A percentile compares a stretch with the other conserved stretches of the same genome.
phyloP scores from a whole-genome alignment of 1,140 invertebrate species.

The Colletes gigas region DNA sequence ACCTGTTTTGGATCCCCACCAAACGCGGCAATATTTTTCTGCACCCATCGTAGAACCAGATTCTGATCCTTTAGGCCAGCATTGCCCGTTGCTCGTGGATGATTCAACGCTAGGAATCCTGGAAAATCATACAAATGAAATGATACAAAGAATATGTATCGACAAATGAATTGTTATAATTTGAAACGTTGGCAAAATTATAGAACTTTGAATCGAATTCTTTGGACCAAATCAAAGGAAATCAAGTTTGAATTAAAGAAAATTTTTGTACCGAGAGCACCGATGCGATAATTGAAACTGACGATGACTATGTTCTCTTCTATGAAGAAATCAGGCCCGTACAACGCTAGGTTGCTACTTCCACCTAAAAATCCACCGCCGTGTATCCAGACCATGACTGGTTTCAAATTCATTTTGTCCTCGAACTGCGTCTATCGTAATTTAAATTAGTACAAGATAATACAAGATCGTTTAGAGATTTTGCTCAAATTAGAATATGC shows the following conservation, averaged over 20 bases:
- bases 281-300: too few relatives aligned
- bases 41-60: constrained; percentile 73
- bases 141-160: too few relatives aligned
- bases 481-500: too few relatives aligned
- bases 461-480: too few relatives aligned
- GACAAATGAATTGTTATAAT: not conserved
- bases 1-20: constrained; percentile 71
- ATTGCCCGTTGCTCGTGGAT: constrained; percentile 84
- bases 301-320: too few relatives aligned
- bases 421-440: not conserved
- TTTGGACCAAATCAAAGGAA: too few relatives aligned
- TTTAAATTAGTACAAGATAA: too few relatives aligned
- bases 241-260: too few relatives aligned
- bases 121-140: not conserved
- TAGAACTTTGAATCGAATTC: too few relatives aligned
- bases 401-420: not conserved
- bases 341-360: too few relatives aligned
- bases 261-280: constrained; percentile 37
- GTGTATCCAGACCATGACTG: constrained; percentile 90
- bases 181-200: too few relatives aligned
- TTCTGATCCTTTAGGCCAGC: constrained; percentile 84
- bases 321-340: too few relatives aligned
- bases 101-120: constrained; percentile 83
- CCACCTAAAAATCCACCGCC: constrained; percentile 61
- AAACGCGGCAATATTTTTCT: constrained; percentile 76